These are phyloP conservation scores for Galemys pyrenaicus DNA, from an alignment of 2,113 vertebrate genomes.

Conservation along the genomic window DNA sequence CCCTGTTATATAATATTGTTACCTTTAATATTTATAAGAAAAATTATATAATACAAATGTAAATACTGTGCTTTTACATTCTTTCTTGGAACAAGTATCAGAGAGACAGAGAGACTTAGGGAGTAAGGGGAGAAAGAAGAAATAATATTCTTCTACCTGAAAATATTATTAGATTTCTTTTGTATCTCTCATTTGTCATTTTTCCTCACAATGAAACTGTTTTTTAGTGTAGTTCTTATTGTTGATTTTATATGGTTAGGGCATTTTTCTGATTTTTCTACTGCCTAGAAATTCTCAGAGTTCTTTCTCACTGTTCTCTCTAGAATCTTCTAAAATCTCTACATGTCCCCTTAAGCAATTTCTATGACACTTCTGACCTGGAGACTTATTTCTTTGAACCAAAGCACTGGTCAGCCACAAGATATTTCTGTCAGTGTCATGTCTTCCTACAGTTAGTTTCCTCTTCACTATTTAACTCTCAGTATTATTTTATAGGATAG, in stretches of 20 bases:
- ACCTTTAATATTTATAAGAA: neutral
- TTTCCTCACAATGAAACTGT: neutral
- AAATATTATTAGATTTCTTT: neutral
- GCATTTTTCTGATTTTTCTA: neutral
- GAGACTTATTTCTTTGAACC: slow-evolving; percentile 32
- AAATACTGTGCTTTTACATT: neutral
- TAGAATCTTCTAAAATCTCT: neutral
- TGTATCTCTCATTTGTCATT: neutral
- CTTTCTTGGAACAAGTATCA: neutral
- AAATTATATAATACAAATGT: neutral
- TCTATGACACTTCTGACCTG: neutral
- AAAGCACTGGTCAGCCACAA: neutral
- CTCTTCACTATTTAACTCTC: neutral
- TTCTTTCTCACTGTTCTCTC: neutral
- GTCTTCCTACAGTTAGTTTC: neutral
- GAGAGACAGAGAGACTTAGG: neutral
- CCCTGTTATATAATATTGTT: neutral
- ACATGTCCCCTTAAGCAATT: neutral
- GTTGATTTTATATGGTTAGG: neutral
- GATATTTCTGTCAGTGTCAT: neutral
- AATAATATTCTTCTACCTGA: neutral
- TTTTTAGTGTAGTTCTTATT: neutral
- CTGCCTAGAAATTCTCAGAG: neutral
- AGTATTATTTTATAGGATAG: neutral
- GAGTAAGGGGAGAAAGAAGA: neutral